These are phyloP conservation scores for Philopedon plagiatum DNA, from an alignment of 2,888 invertebrate genomes.

Conservation along the genomic window DNA sequence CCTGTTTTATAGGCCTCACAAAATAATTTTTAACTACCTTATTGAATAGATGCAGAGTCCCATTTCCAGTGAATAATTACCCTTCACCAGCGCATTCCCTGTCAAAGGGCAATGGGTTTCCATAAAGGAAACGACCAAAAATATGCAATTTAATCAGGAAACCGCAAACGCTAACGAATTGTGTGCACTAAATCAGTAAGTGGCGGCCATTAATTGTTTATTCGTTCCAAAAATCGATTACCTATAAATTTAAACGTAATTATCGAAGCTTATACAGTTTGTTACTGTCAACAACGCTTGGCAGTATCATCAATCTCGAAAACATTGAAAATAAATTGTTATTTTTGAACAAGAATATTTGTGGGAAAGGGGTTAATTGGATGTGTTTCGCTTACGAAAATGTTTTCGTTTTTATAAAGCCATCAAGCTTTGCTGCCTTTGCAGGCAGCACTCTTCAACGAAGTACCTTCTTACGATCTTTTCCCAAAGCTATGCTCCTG, in stretches of 20 bases:
- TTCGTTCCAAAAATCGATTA: slow-evolving; percentile 21
- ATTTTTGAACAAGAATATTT: slow-evolving; percentile 14
- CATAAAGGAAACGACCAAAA: slow-evolving; percentile 3
- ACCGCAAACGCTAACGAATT: slow-evolving; percentile 18
- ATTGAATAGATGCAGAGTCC: not conserved
- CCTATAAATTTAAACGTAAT: slow-evolving; percentile 25
- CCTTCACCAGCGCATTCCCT: not conserved
- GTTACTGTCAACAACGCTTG: slow-evolving; percentile 17
- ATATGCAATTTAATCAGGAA: slow-evolving; percentile 17
- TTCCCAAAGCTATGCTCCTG: too few species aligned
- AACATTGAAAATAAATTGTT: slow-evolving; percentile 15
- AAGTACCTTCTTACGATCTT: too few species aligned
- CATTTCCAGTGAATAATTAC: not conserved
- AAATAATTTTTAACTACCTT: not conserved
- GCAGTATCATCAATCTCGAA: slow-evolving; percentile 23
- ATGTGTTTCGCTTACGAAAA: not conserved
- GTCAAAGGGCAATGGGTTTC: not conserved
- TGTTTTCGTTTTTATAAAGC: too few species aligned
- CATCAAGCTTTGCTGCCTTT: too few species aligned
- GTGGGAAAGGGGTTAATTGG: not conserved
- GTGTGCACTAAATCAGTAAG: slow-evolving; percentile 15
- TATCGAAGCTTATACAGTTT: slow-evolving; percentile 27
- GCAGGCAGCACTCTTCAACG: too few species aligned
- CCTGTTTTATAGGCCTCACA: too few species aligned
- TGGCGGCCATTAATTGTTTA: slow-evolving; percentile 21